A percentile compares a stretch with the other conserved stretches of the same genome.
phyloP scores from a whole-genome alignment of 2,113 vertebrate species.

The Ammodytes marinus region DNA sequence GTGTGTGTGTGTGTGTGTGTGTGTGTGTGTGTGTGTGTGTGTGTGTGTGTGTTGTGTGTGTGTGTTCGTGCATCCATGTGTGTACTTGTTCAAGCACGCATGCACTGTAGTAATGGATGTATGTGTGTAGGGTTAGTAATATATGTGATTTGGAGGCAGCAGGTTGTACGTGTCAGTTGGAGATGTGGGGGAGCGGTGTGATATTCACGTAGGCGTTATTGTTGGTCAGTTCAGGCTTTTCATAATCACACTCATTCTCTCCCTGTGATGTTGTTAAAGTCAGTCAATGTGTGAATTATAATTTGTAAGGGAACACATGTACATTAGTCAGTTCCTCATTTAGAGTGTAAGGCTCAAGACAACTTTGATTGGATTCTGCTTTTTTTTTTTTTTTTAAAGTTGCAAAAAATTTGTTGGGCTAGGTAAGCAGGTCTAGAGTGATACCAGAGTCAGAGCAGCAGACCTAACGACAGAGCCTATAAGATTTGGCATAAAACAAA shows the following conservation, averaged over 20 bases:
- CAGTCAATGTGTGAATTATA: constrained; percentile 63
- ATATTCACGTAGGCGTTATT: constrained; percentile 78
- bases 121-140: constrained; percentile 42
- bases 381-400: constrained; percentile 10
- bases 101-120: constrained; percentile 36
- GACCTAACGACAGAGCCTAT: too few relatives aligned
- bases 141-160: constrained; percentile 64
- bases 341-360: constrained; percentile 45
- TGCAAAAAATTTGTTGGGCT: too few relatives aligned
- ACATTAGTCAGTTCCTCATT: constrained; percentile 31
- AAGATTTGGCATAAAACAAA: too few relatives aligned
- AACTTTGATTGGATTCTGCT: constrained; percentile 46
- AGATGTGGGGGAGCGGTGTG: constrained; percentile 71
- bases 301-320: constrained; percentile 55
- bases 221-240: constrained; percentile 76
- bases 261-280: constrained; percentile 65
- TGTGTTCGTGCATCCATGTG: too few relatives aligned
- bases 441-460: too few relatives aligned
- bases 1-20: not conserved
- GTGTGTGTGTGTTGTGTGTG: too few relatives aligned
- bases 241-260: constrained; percentile 67
- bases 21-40: too few relatives aligned
- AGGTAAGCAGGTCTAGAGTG: too few relatives aligned
- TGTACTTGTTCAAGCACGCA: constrained; percentile 6
- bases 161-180: constrained; percentile 75